Evolutionary conservation across 2,113 vertebrate species (phyloP), one percentile per base, ranked within the genome.

Genomic region (Eclectus roratus): DNA sequence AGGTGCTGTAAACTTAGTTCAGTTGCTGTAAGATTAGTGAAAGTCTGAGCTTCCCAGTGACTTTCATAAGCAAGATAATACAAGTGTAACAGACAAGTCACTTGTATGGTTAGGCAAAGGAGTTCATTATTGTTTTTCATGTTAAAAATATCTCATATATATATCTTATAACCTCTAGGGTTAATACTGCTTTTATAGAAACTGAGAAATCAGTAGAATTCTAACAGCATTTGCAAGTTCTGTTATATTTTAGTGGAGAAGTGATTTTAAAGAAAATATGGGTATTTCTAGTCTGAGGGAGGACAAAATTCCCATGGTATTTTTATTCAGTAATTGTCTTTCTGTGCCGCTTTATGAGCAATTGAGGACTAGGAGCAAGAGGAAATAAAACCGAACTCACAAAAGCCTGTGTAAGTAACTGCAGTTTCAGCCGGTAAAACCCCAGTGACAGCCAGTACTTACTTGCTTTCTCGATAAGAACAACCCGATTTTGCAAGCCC

Each of bases 381-480:
- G 27, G 2, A 3, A 56, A 43, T 17, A 21, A 35, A 53, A 13
- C 17, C 60, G 21, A 39, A n/a, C 19, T 33, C 7, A 3, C 39
- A 71, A n/a, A 27, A 85, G 47, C 13, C 73, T 35, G 8, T 27
- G 31, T 23, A 50, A 63, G 28, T 11, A 80, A 9, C 11, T 37
- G 41, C 43, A 52, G 58, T n/a, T 91, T 46, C 58, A 70, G 65
- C 35, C 21, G 35, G 64, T 25, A 24, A 44, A 77, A 0, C 23
- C 60, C 23, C 52, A 25, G 60, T 58, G 29, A 27, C 17, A 77
- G 39, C 50, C 39, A 9, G 63, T 10, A 24, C 23, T 33, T 87
- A 37, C 23, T 85, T 88, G 64, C 43, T 74, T 80, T 77, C 69
- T 49, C 33, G 95, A 60, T 80, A 95, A 77, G 74, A 49, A 49